Base-by-base conservation (phyloP, 2,888 invertebrate genomes). In the Osedax frankpressi region DNA sequence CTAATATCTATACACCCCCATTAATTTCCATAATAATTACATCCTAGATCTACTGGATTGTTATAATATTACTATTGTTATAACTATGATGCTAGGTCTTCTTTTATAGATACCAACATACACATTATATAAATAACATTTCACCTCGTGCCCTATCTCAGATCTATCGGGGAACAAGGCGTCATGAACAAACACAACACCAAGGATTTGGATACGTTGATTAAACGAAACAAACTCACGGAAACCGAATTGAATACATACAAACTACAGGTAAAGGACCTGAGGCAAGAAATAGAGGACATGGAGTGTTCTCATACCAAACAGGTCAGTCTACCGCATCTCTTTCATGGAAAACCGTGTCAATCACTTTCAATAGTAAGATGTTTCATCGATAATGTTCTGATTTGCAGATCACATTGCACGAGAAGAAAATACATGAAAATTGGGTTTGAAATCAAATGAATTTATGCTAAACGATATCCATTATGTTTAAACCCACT, bases 241-340 rank as follows among this genome's bases (percentile, higher is more conserved):
- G 44, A 44, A 11, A 19, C 19, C 6, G 44, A 44, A 44, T 19
- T 44, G 44, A 44, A 44, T 19, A 11, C 44, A 11, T 44, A 44
- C 44, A 44, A 44, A 19, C 29, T 29, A 69, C 69, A 69, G n/a
- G 69, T 69, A 30, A 30, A 69, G 28, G 69, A 69, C 19, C 28
- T 69, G 69, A 69, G 29, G 29, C 28, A 69, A 30, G 69, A 69
- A 30, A 69, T 69, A n/a, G 29, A 28, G 25, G 29, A n/a, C 29
- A 28, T 69, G 11, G 69, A 69, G n/a, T 26, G 25, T 2, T 29
- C 29, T 28, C 30, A 69, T 26, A 26, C 25, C 25, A 69, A 69
- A 30, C 69, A 69, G 29, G 69, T 69, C 29, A 69, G 65, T 1
- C n/a, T n/a, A n/a, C n/a, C n/a, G n/a, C n/a, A n/a, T n/a, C n/a